Percentiles rank a stretch among this genome's conserved stretches.
These are phyloP conservation scores for Pheosia gnoma DNA, from an alignment of 2,888 invertebrate species.

Conservation along the genomic window DNA sequence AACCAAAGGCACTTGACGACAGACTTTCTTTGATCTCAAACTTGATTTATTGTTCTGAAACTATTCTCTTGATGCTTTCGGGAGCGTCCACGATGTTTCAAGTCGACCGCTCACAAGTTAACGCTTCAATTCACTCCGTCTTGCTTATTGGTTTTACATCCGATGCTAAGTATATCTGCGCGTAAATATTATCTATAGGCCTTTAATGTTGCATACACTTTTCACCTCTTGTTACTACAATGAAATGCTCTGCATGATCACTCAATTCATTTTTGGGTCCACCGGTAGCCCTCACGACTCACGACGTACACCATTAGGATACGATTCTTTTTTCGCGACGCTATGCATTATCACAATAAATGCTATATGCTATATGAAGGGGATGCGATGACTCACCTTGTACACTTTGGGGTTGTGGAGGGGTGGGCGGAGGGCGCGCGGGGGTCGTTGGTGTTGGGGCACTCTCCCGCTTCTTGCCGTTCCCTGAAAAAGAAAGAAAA, in stretches of 20 bases:
- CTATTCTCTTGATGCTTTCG: constrained; percentile 14
- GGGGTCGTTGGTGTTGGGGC: constrained; percentile 65
- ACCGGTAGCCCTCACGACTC: constrained; percentile 28
- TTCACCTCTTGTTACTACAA: too few species aligned
- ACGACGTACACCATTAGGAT: constrained; percentile 16
- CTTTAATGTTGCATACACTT: too few species aligned
- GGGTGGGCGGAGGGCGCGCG: constrained; percentile 63
- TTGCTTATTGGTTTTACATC: constrained; percentile 37
- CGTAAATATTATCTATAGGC: constrained; percentile 6
- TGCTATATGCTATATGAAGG: constrained; percentile 13
- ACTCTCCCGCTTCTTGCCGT: constrained; percentile 81
- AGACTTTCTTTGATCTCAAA: constrained; percentile 19
- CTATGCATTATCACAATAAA: constrained; percentile 5
- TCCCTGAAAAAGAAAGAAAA: constrained; percentile 65
- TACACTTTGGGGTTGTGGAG: constrained; percentile 62
- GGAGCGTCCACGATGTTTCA: constrained; percentile 13
- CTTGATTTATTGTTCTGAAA: constrained; percentile 7
- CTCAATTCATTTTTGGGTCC: constrained; percentile 20
- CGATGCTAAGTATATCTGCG: constrained; percentile 18
- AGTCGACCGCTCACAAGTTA: constrained; percentile 20
- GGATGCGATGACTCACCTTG: constrained; percentile 72
- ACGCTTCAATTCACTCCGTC: constrained; percentile 28
- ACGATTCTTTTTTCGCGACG: constrained; percentile 12
- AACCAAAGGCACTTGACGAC: constrained; percentile 4
- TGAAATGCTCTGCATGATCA: too few species aligned